Evolutionary conservation across 2,888 invertebrate species (phyloP).

Genomic region (Endotricha flammealis): DNA sequence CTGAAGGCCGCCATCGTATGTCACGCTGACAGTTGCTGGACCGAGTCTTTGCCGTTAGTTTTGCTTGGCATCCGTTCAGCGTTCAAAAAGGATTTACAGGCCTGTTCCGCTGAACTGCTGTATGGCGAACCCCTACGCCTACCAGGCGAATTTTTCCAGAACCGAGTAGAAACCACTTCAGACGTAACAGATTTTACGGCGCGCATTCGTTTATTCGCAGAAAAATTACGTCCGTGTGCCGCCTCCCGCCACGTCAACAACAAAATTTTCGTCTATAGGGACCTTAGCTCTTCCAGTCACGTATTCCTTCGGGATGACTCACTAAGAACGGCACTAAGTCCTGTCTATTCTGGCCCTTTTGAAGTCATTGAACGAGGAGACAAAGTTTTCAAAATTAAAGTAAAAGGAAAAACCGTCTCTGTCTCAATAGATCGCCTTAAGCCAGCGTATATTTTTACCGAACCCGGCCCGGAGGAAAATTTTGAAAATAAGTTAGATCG

Average conservation of each 20-base stretch:
- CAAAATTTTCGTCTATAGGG: conserved; percentile 25
- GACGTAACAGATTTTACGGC: conserved; percentile 22
- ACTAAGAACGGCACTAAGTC: conserved; percentile 22
- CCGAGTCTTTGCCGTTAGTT: conserved; percentile 18
- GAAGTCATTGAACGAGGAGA: too few relatives aligned
- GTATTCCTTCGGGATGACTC: conserved; percentile 26
- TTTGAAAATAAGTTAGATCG: neutral
- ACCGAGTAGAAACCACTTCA: too few relatives aligned
- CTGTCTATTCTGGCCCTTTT: conserved; percentile 18
- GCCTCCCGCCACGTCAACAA: conserved; percentile 18
- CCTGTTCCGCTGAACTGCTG: too few relatives aligned
- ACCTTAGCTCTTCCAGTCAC: conserved; percentile 20
- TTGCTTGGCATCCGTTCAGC: conserved; percentile 21
- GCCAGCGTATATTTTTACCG: conserved; percentile 9
- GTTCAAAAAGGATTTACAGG: too few relatives aligned
- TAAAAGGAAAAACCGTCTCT: too few relatives aligned
- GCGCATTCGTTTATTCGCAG: conserved; percentile 13
- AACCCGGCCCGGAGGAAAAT: neutral
- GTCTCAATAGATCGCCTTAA: conserved; percentile 7
- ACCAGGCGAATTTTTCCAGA: conserved; percentile 27
- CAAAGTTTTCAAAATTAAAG: too few relatives aligned
- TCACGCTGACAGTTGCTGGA: conserved; percentile 14
- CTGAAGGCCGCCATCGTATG: conserved; percentile 39
- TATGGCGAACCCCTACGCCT: too few relatives aligned
- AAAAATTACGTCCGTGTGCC: conserved; percentile 17